Evolutionary conservation across 64 coral and sea anemone genomes (phyloP).

Genomic region (Montipora efflorescens): DNA sequence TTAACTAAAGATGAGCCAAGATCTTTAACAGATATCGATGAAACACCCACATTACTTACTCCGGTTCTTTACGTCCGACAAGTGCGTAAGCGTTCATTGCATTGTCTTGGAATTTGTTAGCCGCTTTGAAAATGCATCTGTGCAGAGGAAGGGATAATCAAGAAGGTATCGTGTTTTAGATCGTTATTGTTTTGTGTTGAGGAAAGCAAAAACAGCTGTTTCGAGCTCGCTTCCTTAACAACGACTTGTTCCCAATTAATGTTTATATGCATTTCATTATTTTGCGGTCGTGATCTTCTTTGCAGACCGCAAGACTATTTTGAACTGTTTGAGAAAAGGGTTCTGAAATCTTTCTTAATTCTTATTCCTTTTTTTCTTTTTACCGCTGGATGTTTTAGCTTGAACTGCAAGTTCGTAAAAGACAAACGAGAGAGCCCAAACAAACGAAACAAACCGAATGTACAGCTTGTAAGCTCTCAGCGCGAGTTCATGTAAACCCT

Average conservation of each 20-base stretch:
- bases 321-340: too few species aligned
- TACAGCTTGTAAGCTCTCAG: too few species aligned
- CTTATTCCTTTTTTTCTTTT: too few species aligned
- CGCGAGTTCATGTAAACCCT: too few species aligned
- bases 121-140: conserved; percentile 39
- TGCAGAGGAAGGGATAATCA: conserved; percentile 22
- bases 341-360: too few species aligned
- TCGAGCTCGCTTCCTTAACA: conserved; percentile 21
- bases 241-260: background rate
- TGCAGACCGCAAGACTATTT: too few species aligned
- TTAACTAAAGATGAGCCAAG: background rate
- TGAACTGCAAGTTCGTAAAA: too few species aligned
- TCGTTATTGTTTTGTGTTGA: background rate
- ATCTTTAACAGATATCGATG: background rate
- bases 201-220: background rate
- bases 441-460: too few species aligned
- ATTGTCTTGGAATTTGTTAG: background rate
- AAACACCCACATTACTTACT: background rate
- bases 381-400: too few species aligned
- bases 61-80: too few species aligned
- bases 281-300: background rate
- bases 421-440: too few species aligned
- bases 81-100: too few species aligned
- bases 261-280: background rate
- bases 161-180: conserved; percentile 32